A percentile compares a stretch with the other conserved stretches of the same genome.
Conservation (phyloP, 1,140 invertebrate genomes). For the Dufourea novaeangliae region DNA sequence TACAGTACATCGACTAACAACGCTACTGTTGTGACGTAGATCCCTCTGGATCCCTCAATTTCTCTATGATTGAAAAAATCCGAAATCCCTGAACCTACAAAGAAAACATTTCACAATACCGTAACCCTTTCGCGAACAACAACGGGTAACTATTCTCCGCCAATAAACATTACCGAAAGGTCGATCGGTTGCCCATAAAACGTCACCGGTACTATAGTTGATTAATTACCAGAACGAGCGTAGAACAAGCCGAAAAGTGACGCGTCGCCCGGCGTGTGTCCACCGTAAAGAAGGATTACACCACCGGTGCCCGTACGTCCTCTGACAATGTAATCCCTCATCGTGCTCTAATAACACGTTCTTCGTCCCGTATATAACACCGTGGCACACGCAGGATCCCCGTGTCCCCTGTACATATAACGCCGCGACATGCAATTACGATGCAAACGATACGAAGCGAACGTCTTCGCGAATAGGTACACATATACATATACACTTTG, state of each 20-base stretch:
- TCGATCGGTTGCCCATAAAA: neutral
- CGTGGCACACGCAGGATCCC: neutral
- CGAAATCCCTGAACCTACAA: too few relatives aligned
- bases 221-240: neutral
- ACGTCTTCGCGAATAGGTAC: constrained; percentile 21
- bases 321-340: constrained; percentile 25
- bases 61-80: too few relatives aligned
- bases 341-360: constrained; percentile 34
- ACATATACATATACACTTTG: too few relatives aligned
- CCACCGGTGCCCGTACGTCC: neutral
- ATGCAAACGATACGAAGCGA: constrained; percentile 21
- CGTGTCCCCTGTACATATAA: neutral
- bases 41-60: too few relatives aligned
- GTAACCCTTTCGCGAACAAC: too few relatives aligned
- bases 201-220: neutral
- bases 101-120: too few relatives aligned
- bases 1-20: too few relatives aligned
- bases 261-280: neutral
- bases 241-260: neutral
- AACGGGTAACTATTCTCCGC: too few relatives aligned
- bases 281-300: constrained; percentile 16
- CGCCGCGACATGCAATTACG: constrained; percentile 27
- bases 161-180: too few relatives aligned
- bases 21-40: too few relatives aligned
- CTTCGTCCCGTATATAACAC: neutral